Evolutionary conservation across 2,888 invertebrate species (phyloP), one percentile per base, ranked within the genome.

Genomic region (Heliconius cydno): DNA sequence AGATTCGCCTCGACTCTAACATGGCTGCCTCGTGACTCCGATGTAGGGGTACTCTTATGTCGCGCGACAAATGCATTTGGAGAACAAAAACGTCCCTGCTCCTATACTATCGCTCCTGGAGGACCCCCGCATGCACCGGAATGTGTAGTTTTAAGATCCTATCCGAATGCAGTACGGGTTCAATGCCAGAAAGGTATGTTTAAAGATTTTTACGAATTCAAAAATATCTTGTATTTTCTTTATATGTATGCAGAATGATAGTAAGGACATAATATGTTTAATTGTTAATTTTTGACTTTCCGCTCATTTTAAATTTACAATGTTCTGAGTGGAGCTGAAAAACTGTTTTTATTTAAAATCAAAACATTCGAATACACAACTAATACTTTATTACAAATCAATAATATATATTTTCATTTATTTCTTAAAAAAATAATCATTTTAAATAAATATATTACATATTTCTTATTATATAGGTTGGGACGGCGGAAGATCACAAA

Each of bases 401-500:
- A 34, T 34, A 34, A 34, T 34, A 34, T 34, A 34, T 34, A 34
- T 15, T 15, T 46, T 46, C 15, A 19, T 46, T 19, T 52, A 19
- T 52, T 41, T 13, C 41, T 13, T 52, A 19, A 52, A 52, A 52
- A 52, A 19, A 41, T 41, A 41, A 52, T 1, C 5, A 15, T 6
- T 5, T 15, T 46, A 46, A 46, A 15, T 46, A 46, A 46, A 22
- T 52, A 52, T 52, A 19, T 52, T 2, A 22, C 19, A 52, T 52
- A 7, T 15, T 19, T 52, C 6, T 22, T 38, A 34, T n/a, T n/a
- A n/a, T 34, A 25, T 41, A 94, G 94, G 89, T 15, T 93, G 92
- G 93, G 91, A 92, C 74, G 92, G 92, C 2, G 93, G 93, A 0
- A 88, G 93, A 0, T 86, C 89, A 0, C 93, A 92, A 82, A 87